phyloP scores from a whole-genome alignment of 2,113 vertebrate species.

The Lepisosteus oculatus region DNA sequence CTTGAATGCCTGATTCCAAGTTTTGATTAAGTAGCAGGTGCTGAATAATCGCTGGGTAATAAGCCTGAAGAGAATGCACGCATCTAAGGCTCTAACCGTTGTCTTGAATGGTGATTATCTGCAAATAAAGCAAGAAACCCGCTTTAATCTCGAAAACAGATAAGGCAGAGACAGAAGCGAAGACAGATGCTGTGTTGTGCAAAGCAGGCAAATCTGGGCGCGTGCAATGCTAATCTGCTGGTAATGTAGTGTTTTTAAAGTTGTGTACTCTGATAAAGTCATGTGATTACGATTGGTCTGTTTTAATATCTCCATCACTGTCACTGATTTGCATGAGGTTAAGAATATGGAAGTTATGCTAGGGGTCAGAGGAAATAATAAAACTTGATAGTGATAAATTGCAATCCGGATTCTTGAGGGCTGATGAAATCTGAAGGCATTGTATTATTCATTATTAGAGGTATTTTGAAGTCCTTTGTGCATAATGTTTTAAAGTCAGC shows the following conservation, averaged over 20 bases:
- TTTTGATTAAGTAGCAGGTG: slow-evolving; percentile 9
- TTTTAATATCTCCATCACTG: slow-evolving; percentile 19
- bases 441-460: no score
- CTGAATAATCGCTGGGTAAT: slow-evolving; percentile 1
- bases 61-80: not conserved
- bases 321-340: slow-evolving; percentile 16
- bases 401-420: no score
- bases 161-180: not conserved
- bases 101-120: slow-evolving; percentile 6
- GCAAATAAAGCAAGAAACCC: not conserved
- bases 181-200: slow-evolving; percentile 1
- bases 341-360: no score
- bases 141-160: not conserved
- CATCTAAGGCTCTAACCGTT: not conserved
- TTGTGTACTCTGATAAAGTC: not conserved
- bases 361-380: no score
- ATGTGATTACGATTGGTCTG: not conserved
- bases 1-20: not conserved
- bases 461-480: no score
- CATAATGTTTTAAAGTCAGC: no score
- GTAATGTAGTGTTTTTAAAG: not conserved
- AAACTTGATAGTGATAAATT: no score
- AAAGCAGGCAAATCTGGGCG: not conserved
- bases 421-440: no score
- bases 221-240: not conserved